Conservation (phyloP, 2,888 invertebrate genomes). For the Chromoteleia sp. region DNA sequence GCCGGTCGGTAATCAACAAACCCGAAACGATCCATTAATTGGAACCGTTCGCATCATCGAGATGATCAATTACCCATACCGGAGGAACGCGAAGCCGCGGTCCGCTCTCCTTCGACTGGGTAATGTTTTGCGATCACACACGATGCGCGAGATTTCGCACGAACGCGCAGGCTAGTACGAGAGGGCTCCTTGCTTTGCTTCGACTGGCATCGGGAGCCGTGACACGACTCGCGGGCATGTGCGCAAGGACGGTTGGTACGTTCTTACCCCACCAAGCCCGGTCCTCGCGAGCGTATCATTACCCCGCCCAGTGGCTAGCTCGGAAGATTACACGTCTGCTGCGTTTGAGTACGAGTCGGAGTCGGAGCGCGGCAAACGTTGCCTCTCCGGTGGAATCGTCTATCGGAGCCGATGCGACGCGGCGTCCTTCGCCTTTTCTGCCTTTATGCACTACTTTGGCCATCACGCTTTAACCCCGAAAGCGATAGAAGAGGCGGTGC, state of each 20-base stretch:
- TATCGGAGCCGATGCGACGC: slow-evolving; percentile 64
- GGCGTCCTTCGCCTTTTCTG: slow-evolving; percentile 50
- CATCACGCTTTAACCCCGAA: slow-evolving; percentile 62
- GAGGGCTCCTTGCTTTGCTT: slow-evolving; percentile 44
- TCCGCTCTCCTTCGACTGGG: background rate
- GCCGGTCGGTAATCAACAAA: background rate
- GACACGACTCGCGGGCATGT: slow-evolving; percentile 71
- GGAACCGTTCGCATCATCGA: slow-evolving; percentile 9
- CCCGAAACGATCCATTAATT: slow-evolving; percentile 21
- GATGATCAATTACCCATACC: slow-evolving; percentile 20
- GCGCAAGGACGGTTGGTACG: slow-evolving; percentile 72
- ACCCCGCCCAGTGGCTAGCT: slow-evolving; percentile 85
- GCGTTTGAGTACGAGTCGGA: slow-evolving; percentile 69
- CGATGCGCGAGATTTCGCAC: slow-evolving; percentile 41
- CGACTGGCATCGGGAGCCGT: slow-evolving; percentile 66
- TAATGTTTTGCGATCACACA: slow-evolving; percentile 36
- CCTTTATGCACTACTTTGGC: slow-evolving; percentile 43
- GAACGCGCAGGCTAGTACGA: slow-evolving; percentile 7
- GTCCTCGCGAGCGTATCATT: slow-evolving; percentile 82
- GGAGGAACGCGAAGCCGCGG: background rate
- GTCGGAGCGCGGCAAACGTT: slow-evolving; percentile 65
- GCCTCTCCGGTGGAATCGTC: slow-evolving; percentile 26
- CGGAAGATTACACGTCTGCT: slow-evolving; percentile 84
- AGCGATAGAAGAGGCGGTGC: slow-evolving; percentile 55
- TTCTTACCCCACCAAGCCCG: slow-evolving; percentile 76